phyloP scores from a whole-genome alignment of 2,113 vertebrate species.

The Clarias batrachus region DNA sequence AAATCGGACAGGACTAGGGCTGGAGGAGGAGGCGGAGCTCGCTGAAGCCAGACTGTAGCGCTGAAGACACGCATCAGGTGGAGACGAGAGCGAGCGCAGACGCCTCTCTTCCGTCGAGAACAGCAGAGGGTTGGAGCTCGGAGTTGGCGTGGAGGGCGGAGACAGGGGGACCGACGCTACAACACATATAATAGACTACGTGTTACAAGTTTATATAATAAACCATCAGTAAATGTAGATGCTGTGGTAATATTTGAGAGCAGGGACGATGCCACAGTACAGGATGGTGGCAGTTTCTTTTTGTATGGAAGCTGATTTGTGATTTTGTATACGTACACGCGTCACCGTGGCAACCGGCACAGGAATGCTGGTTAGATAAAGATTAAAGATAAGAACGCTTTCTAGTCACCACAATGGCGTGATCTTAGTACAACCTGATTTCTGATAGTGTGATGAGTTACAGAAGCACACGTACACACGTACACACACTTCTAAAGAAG shows the following conservation, averaged over 20 bases:
- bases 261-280: too few species aligned
- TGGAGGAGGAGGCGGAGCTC: conserved; percentile 26
- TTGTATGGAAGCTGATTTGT: neutral
- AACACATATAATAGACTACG: neutral
- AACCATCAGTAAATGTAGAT: neutral
- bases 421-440: neutral
- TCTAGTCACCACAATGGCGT: neutral
- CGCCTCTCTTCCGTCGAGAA: conserved; percentile 82
- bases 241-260: too few species aligned
- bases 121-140: conserved; percentile 80
- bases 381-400: neutral
- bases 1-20: neutral
- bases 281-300: neutral
- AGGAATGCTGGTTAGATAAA: neutral
- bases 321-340: neutral
- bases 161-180: conserved; percentile 86
- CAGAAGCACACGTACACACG: neutral
- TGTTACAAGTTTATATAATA: neutral
- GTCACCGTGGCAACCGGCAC: neutral
- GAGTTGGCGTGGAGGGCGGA: conserved; percentile 87
- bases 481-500: neutral
- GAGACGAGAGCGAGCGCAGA: conserved; percentile 78
- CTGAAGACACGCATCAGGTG: conserved; percentile 79
- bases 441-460: neutral
- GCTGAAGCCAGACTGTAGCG: conserved; percentile 71